Base-by-base conservation (phyloP, 2,797 vertebrate species). In the Kryptolebias ocellatus region DNA sequence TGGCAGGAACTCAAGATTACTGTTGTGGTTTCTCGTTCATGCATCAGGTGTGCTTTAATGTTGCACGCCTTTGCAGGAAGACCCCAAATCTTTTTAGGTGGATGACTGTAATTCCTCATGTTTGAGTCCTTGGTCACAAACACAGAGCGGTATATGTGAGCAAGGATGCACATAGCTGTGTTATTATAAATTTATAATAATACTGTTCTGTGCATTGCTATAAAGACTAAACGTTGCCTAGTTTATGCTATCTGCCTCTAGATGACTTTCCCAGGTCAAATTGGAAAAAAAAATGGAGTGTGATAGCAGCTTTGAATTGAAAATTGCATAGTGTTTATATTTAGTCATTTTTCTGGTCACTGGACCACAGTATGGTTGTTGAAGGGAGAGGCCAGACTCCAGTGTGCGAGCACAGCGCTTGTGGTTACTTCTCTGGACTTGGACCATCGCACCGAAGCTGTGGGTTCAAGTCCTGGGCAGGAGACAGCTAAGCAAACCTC, bases 261-360 rank as follows among this genome's bases (percentile, higher is more conserved):
- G 39, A 70, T 67, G 68, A 58, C 53, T 67, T 58, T 65, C 53
- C 29, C 51, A 39, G 46, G 53, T 64, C 64, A 51, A 76, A 76
- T 65, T 42, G 77, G 61, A 80, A 51, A 46, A 8, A 46, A 46
- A 4, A 80, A 83, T 87, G 80, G 74, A 82, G 72, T 83, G 79
- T 86, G 86, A 87, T 90, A 84, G 83, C 75, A 80, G 80, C 74
- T 86, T 88, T 72, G 78, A 87, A 88, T 85, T 81, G 81, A 67
- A 90, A 92, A 92, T 90, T 90, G 86, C 82, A 87, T 83, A 61
- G 70, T 90, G 78, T 92, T 92, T 94, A 94, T 94, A 94, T 94
- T 94, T 93, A 94, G 89, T 78, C 57, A 57, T 64, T 80, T 87
- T 60, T 75, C 88, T 86, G 90, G 91, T 91, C 92, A 92, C 89